phyloP scores from a whole-genome alignment of 2,888 invertebrate species.

The Oasisia sp. region DNA sequence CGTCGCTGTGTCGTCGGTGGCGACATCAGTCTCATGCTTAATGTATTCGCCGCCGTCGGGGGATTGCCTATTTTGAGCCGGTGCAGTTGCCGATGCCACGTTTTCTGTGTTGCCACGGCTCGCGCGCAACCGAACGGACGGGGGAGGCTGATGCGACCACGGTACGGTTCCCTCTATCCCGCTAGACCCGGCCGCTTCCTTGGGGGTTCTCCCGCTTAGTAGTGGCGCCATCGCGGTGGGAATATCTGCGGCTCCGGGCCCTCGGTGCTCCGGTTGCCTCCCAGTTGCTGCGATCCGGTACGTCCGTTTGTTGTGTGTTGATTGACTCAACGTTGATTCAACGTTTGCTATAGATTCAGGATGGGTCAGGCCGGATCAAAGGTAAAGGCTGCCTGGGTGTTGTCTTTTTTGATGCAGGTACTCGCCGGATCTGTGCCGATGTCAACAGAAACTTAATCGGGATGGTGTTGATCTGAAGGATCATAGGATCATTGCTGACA shows the following conservation, averaged over 20 bases:
- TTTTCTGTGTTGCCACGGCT: constrained; percentile 13
- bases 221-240: not conserved
- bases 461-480: not conserved
- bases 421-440: no score
- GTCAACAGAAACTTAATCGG: no score
- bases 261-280: not conserved
- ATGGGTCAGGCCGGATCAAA: not conserved
- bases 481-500: not conserved
- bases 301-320: not conserved
- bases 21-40: not conserved
- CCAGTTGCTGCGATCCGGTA: not conserved
- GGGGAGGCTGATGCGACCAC: not conserved
- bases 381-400: not conserved
- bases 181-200: not conserved
- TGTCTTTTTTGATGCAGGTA: not conserved
- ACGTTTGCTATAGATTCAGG: not conserved
- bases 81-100: not conserved
- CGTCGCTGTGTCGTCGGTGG: not conserved
- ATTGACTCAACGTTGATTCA: not conserved
- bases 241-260: not conserved
- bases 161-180: not conserved
- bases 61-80: not conserved
- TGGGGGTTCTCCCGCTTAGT: not conserved
- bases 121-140: not conserved
- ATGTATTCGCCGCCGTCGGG: constrained; percentile 6